Conservation (phyloP, 1,140 invertebrate genomes). For the Drosophila bocki region DNA sequence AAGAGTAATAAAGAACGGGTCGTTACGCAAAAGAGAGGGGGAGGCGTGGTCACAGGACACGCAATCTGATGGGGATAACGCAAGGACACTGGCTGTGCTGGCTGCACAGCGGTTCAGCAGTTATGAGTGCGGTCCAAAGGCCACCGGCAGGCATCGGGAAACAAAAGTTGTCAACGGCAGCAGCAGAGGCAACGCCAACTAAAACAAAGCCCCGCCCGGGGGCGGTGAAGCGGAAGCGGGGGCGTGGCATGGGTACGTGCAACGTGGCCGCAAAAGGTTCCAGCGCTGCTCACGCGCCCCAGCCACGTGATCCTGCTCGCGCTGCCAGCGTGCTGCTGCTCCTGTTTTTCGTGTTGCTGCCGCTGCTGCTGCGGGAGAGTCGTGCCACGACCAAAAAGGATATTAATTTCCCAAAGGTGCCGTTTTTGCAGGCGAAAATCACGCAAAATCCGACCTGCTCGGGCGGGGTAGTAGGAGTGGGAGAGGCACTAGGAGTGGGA, state of each 20-base stretch:
- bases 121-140: constrained; percentile 51
- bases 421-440: constrained; percentile 76
- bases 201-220: constrained; percentile 60
- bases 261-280: constrained; percentile 77
- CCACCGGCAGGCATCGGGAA: constrained; percentile 17
- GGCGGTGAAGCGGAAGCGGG: constrained; percentile 20
- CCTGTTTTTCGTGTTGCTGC: constrained; percentile 18
- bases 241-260: constrained; percentile 55
- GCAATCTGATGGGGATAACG: constrained; percentile 73
- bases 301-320: constrained; percentile 59
- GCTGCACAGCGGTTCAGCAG: constrained; percentile 34
- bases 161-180: constrained; percentile 81
- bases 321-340: constrained; percentile 7
- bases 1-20: constrained; percentile 73
- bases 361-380: constrained; percentile 20
- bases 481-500: not conserved
- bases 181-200: constrained; percentile 63
- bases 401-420: constrained; percentile 85
- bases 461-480: not conserved
- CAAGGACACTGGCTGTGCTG: constrained; percentile 39
- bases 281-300: constrained; percentile 67
- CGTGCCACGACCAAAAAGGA: constrained; percentile 74
- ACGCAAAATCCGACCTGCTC: constrained; percentile 61
- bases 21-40: constrained; percentile 65
- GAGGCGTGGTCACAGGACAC: constrained; percentile 46